Evolutionary conservation across 2,113 vertebrate species (phyloP).

Genomic region (Podarcis muralis): DNA sequence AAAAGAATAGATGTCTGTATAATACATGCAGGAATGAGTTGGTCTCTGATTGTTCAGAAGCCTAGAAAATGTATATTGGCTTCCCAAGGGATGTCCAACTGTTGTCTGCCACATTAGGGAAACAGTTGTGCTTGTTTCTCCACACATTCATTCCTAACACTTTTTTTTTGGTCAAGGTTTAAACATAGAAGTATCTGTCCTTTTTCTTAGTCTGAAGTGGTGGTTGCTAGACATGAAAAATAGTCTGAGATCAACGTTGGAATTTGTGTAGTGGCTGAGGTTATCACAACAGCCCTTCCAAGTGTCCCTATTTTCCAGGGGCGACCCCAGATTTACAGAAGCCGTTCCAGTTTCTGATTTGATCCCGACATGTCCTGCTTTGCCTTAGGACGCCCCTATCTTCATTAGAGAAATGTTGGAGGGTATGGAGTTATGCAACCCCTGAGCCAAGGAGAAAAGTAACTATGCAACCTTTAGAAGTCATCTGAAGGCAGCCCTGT

Average conservation of each 20-base stretch:
- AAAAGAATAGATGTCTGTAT: not conserved
- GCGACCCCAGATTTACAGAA: too few species aligned
- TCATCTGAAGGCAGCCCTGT: too few species aligned
- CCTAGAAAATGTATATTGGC: not conserved
- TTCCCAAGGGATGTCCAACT: not conserved
- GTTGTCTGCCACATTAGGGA: not conserved
- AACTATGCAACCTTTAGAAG: too few species aligned
- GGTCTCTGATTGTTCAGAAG: not conserved
- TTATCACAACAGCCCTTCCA: not conserved
- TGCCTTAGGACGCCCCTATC: too few species aligned
- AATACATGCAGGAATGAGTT: not conserved
- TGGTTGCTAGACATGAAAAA: not conserved
- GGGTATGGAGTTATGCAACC: too few species aligned
- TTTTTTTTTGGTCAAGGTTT: not conserved
- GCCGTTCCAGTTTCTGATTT: too few species aligned
- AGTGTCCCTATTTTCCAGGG: too few species aligned
- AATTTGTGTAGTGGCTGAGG: not conserved
- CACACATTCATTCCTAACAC: not conserved
- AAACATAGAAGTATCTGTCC: not conserved
- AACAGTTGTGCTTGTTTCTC: too few species aligned
- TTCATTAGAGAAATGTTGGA: too few species aligned
- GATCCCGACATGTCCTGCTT: too few species aligned
- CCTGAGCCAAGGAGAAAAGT: too few species aligned
- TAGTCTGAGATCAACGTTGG: not conserved
- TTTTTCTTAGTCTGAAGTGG: not conserved